Conservation (phyloP, 2,888 invertebrate species). For the Chesias legatella region DNA sequence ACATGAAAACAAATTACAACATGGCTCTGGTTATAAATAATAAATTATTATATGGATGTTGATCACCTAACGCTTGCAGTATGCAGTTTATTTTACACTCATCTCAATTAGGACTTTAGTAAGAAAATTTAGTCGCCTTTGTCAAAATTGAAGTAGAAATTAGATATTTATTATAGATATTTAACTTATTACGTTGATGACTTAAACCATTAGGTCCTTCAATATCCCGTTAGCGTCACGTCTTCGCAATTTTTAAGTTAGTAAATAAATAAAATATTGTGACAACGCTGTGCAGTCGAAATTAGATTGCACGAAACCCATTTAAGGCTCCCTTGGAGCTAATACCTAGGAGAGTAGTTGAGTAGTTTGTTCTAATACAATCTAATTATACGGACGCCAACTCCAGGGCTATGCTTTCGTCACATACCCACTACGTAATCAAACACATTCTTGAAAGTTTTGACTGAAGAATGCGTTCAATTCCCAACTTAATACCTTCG, state of each 20-base stretch:
- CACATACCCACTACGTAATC: conserved; percentile 60
- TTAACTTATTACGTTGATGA: no score
- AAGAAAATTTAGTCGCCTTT: no score
- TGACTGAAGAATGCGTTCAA: conserved; percentile 5
- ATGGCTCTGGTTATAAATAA: no score
- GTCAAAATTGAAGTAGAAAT: no score
- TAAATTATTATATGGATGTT: no score
- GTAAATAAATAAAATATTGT: conserved; percentile 23
- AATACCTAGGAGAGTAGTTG: conserved; percentile 24
- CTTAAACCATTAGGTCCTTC: no score
- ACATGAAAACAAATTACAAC: no score
- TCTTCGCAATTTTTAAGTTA: conserved; percentile 12
- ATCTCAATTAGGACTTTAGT: no score
- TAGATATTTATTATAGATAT: no score
- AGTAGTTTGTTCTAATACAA: conserved; percentile 43
- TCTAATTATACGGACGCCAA: conserved; percentile 44
- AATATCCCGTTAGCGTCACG: no score
- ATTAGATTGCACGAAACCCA: conserved; percentile 28
- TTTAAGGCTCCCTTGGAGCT: conserved; percentile 21
- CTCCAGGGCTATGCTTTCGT: conserved; percentile 44
- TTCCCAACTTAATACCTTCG: conserved; percentile 3
- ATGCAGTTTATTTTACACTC: no score
- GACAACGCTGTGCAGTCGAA: conserved; percentile 21
- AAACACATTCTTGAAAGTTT: conserved; percentile 52
- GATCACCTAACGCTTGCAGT: no score